phyloP scores from a whole-genome alignment of 2,113 vertebrate genomes.

The Poecile atricapillus region DNA sequence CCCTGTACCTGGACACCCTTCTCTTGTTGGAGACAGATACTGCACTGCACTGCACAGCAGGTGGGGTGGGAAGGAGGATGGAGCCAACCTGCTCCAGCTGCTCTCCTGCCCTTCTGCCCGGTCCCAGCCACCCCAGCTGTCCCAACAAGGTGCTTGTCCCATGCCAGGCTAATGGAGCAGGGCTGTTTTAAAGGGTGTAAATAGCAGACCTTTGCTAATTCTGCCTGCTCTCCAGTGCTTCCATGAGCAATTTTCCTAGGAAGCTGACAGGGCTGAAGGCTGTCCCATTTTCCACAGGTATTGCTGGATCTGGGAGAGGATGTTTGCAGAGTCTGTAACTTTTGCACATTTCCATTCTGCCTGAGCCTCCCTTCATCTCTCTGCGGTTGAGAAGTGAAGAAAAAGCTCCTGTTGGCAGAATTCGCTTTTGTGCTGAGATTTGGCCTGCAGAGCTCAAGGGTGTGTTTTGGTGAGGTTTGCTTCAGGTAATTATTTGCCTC shows the following conservation, averaged over 20 bases:
- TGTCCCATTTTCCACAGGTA: constrained; percentile 29
- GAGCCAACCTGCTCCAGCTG: background rate
- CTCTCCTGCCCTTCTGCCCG: background rate
- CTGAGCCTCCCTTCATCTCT: background rate
- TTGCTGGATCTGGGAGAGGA: background rate
- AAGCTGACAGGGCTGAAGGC: background rate
- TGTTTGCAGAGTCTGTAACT: constrained; percentile 8
- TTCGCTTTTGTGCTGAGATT: background rate
- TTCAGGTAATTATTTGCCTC: background rate
- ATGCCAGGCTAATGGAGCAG: background rate
- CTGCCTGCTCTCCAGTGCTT: background rate
- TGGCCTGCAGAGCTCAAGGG: background rate
- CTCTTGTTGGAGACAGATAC: background rate
- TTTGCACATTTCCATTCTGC: background rate
- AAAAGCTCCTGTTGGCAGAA: background rate
- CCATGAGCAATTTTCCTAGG: background rate
- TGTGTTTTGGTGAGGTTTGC: background rate
- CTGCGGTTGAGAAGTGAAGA: background rate
- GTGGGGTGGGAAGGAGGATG: background rate
- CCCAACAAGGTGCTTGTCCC: background rate
- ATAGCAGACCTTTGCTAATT: background rate
- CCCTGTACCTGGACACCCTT: background rate
- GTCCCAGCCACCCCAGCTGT: background rate
- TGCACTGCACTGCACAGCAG: background rate
- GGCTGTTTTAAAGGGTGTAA: background rate